Evolutionary conservation across 2,797 vertebrate genomes (phyloP).

Genomic region (Gallinago nigripennis): DNA sequence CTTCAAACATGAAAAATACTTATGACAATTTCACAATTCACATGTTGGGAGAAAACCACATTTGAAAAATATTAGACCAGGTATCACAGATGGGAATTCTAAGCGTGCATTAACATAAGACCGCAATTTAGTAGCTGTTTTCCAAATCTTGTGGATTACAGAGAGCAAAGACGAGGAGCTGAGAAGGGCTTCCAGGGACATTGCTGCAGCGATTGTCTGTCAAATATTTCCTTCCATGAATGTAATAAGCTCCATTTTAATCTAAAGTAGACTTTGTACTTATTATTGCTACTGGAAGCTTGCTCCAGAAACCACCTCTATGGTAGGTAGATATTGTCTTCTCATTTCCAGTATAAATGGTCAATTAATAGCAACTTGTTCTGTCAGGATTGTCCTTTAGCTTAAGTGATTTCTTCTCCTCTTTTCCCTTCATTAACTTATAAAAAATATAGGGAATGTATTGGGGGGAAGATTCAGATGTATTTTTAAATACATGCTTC

Average conservation of each 20-base stretch:
- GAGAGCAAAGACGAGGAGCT: neutral
- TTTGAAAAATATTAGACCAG: neutral
- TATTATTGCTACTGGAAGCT: neutral
- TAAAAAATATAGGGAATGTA: neutral
- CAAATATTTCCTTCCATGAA: neutral
- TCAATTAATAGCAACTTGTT: conserved; percentile 13
- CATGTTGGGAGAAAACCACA: neutral
- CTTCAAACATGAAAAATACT: conserved; percentile 1
- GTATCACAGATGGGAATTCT: neutral
- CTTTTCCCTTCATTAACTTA: neutral
- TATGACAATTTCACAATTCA: neutral
- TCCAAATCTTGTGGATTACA: neutral
- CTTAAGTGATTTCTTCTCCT: neutral
- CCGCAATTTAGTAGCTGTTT: neutral
- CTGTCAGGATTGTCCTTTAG: conserved; percentile 11
- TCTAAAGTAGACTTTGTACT: neutral
- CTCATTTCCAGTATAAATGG: neutral
- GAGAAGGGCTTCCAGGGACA: neutral
- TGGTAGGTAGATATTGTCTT: neutral
- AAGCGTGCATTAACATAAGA: neutral
- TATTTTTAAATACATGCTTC: neutral
- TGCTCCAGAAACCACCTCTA: neutral
- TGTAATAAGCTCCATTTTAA: neutral
- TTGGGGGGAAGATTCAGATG: neutral
- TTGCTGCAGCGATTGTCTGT: neutral